phyloP scores from a whole-genome alignment of 2,797 vertebrate species.

The Lates japonicus region DNA sequence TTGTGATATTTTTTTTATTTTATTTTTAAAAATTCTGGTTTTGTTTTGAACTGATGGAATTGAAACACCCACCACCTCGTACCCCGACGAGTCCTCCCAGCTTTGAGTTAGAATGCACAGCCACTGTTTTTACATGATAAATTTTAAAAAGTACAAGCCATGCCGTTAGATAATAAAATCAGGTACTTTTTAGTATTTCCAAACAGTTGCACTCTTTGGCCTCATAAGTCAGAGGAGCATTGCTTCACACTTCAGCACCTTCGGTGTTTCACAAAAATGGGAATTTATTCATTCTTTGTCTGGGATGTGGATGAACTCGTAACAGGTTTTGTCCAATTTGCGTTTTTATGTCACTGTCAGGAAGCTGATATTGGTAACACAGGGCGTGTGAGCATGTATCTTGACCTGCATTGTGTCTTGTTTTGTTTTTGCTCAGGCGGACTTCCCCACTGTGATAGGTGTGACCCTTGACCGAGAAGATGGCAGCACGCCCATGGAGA shows the following conservation, averaged over 20 bases:
- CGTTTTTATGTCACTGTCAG: not conserved
- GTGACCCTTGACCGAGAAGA: conserved; percentile 96
- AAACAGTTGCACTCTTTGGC: conserved; percentile 16
- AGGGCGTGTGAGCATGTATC: not conserved
- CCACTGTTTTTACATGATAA: not conserved
- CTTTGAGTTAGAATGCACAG: not conserved
- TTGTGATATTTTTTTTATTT: not conserved
- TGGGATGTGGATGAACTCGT: not conserved
- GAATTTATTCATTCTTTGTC: not conserved
- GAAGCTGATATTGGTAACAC: not conserved
- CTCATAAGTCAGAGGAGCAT: not conserved
- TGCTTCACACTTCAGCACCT: conserved; percentile 17
- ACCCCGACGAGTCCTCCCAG: not conserved
- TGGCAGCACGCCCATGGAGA: conserved; percentile 96
- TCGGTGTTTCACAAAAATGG: conserved; percentile 42
- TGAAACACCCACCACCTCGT: too few species aligned
- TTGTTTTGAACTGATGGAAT: not conserved
- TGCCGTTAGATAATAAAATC: not conserved
- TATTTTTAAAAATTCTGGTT: too few species aligned
- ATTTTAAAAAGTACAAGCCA: too few species aligned
- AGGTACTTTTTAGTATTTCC: conserved; percentile 47
- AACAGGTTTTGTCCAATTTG: not conserved
- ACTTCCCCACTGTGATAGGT: conserved; percentile 98
- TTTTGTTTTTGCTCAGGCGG: conserved; percentile 87
- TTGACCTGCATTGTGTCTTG: conserved; percentile 8